A percentile compares a stretch with the other conserved stretches of the same genome.
Evolutionary conservation across 2,113 vertebrate genomes (phyloP).

Genomic region (Ailuropoda melanoleuca): DNA sequence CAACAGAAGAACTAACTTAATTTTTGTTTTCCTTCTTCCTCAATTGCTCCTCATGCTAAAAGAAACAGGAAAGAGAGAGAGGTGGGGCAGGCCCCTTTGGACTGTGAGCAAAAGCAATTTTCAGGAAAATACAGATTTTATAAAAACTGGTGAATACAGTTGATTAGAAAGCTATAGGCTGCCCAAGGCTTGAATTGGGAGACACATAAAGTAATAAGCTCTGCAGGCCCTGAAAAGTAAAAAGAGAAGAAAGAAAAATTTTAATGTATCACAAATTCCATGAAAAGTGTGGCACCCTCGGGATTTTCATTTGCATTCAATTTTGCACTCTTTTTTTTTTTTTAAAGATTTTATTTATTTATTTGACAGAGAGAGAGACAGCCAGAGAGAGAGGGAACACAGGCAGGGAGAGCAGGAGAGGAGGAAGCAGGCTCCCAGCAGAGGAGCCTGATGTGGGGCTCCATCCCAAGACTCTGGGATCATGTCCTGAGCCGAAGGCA

Average conservation of each 20-base stretch:
- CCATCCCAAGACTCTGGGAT: too few species aligned
- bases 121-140: constrained; percentile 66
- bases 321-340: neutral
- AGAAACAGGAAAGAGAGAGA: neutral
- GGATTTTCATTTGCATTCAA: constrained; percentile 53
- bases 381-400: too few species aligned
- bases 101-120: constrained; percentile 70
- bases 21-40: constrained; percentile 44
- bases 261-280: constrained; percentile 31
- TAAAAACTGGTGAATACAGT: constrained; percentile 48
- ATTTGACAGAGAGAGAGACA: too few species aligned
- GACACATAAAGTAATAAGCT: constrained; percentile 59
- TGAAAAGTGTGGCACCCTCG: neutral
- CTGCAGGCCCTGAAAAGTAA: constrained; percentile 54
- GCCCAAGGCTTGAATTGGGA: constrained; percentile 60
- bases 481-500: too few species aligned
- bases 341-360: neutral
- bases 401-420: too few species aligned
- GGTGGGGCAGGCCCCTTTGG: neutral
- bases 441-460: too few species aligned
- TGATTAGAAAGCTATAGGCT: constrained; percentile 67
- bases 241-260: constrained; percentile 43
- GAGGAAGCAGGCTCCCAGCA: too few species aligned
- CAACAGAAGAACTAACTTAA: neutral
- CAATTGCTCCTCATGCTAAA: neutral